Evolutionary conservation across 2,113 vertebrate genomes (phyloP).

Genomic region (Calidris pygmaea): DNA sequence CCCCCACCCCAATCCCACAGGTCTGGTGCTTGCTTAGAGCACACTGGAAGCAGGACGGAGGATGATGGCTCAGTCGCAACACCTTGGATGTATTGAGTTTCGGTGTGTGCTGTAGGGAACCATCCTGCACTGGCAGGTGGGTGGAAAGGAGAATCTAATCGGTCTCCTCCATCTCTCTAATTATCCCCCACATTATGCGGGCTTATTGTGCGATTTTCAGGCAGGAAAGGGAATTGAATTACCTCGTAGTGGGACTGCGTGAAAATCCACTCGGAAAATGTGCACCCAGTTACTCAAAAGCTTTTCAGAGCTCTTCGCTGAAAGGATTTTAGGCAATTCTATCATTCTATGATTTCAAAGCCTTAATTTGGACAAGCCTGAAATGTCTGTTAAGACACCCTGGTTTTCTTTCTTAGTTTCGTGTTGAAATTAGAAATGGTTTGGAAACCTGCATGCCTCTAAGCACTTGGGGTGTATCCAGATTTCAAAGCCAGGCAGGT

Average conservation of each 20-base stretch:
- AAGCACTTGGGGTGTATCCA: neutral
- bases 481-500: neutral
- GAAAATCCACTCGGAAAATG: neutral
- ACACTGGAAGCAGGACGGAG: neutral
- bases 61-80: neutral
- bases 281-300: rapidly evolving
- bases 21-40: neutral
- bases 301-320: neutral
- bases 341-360: neutral
- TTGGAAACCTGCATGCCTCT: neutral
- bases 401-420: neutral
- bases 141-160: neutral
- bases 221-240: neutral
- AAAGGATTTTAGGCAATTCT: neutral
- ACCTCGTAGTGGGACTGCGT: neutral
- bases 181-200: neutral
- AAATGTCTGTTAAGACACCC: neutral
- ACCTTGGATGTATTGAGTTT: neutral
- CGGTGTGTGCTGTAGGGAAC: neutral
- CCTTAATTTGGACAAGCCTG: neutral
- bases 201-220: neutral
- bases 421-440: neutral
- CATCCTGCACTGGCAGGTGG: neutral
- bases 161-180: neutral
- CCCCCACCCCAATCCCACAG: neutral